Conservation (phyloP, 2,797 vertebrate species). For the Tragopan temminckii region DNA sequence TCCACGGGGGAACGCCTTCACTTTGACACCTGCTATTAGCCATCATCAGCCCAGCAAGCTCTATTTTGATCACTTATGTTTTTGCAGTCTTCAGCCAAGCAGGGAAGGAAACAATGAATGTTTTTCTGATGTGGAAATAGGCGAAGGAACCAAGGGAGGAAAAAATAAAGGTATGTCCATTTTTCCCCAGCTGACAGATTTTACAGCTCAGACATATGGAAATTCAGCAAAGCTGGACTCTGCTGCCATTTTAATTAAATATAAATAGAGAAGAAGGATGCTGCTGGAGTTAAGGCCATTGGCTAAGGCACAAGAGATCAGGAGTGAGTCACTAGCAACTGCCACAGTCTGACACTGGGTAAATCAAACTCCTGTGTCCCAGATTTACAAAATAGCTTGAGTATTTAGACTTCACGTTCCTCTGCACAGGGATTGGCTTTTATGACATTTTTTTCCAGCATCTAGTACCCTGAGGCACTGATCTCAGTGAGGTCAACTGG, state of each 20-base stretch:
- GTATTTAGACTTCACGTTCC: neutral
- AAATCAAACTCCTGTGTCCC: neutral
- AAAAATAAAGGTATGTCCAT: neutral
- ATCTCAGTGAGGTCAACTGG: neutral
- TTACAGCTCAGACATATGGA: neutral
- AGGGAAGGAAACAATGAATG: neutral
- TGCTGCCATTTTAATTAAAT: slow-evolving; percentile 32
- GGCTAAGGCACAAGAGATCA: neutral
- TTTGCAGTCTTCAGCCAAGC: neutral
- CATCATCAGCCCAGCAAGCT: slow-evolving; percentile 52
- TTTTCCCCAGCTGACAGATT: slow-evolving; percentile 14
- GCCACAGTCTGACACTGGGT: neutral
- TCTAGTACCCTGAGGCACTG: neutral
- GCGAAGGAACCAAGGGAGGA: neutral
- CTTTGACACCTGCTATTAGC: slow-evolving; percentile 46
- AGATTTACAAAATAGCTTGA: slow-evolving; percentile 1
- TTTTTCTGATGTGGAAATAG: neutral
- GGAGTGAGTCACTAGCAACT: neutral
- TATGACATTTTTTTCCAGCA: slow-evolving; percentile 9
- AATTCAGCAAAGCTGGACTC: neutral
- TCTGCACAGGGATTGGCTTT: neutral
- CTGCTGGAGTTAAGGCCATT: neutral
- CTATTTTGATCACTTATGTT: neutral
- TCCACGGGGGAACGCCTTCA: neutral
- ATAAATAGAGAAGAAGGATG: neutral